Conservation (phyloP, 2,113 vertebrate genomes). For the Pseudopodoces humilis region DNA sequence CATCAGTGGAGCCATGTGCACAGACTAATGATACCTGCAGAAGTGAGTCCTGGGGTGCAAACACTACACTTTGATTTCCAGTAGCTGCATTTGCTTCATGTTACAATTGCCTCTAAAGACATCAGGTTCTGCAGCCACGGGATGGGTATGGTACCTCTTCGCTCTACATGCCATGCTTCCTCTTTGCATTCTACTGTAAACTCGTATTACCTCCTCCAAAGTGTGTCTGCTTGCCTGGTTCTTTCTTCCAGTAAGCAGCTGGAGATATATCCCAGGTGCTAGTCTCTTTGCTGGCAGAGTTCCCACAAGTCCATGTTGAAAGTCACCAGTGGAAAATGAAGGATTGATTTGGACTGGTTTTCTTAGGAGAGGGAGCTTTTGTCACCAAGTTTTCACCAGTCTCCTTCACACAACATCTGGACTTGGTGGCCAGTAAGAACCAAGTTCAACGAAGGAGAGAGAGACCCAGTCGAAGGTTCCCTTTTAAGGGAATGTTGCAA, state of each 20-base stretch:
- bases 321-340: not conserved
- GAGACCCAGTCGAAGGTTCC: not conserved
- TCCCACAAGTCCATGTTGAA: not conserved
- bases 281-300: not conserved
- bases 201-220: not conserved
- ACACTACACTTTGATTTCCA: not conserved
- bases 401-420: not conserved
- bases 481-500: conserved; percentile 42
- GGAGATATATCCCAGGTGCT: not conserved
- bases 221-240: not conserved
- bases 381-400: not conserved
- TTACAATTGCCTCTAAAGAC: not conserved
- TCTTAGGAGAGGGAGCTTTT: not conserved
- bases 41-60: not conserved
- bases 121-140: not conserved
- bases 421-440: not conserved
- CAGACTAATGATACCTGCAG: not conserved
- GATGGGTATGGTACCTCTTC: not conserved
- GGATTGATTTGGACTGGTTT: not conserved
- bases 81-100: not conserved
- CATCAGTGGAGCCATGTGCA: not conserved
- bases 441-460: not conserved
- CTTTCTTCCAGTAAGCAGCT: not conserved
- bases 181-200: not conserved
- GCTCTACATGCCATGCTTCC: not conserved